Evolutionary conservation across 1,140 invertebrate genomes (phyloP), one percentile per base, ranked within the genome.

Genomic region (Samia ricini): DNA sequence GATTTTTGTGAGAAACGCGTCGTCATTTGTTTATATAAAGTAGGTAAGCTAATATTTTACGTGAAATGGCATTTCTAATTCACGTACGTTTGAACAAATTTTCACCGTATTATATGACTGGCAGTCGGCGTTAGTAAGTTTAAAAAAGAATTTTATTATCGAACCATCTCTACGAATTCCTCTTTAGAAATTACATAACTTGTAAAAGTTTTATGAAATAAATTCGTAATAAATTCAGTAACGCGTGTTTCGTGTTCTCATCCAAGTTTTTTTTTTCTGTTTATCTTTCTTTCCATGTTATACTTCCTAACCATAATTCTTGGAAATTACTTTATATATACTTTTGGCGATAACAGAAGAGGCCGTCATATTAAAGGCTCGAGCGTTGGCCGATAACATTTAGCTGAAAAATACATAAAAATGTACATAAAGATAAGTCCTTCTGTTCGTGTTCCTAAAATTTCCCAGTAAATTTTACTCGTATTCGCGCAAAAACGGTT

Each of bases 391-490:
- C 69, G 77, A 84, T 88, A 85, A 84, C 70, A 76, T 81, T 84
- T 79, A 72, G 69, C 69, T 66, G 72, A 69, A 66, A 79, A 82
- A 83, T 77, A 83, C 78, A 77, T 85, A 85, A 86, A 83, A 85
- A 73, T 79, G 68, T 83, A 78, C 76, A 77, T 84, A 86, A 84
- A 86, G 80, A 82, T 84, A 84, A 86, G 73, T 84, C 71, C 66
- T 67, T 67, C 60, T 66, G 70, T 71, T 68, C 74, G 58, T 68
- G 69, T 62, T 72, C 69, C 68, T 69, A 71, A 83, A 81, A 72
- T 74, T 77, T 65, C 69, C 72, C 68, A 71, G 74, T 79, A 74
- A 81, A 80, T 77, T 80, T 76, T 78, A 75, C 73, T 74, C 75
- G 67, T 62, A 78, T 76, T 77, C 75, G 69, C 68, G 64, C 68